A percentile compares a stretch with the other conserved stretches of the same genome.
phyloP scores from a whole-genome alignment of 92 coral and sea anemone genomes.

The Phenganax stokvisi region DNA sequence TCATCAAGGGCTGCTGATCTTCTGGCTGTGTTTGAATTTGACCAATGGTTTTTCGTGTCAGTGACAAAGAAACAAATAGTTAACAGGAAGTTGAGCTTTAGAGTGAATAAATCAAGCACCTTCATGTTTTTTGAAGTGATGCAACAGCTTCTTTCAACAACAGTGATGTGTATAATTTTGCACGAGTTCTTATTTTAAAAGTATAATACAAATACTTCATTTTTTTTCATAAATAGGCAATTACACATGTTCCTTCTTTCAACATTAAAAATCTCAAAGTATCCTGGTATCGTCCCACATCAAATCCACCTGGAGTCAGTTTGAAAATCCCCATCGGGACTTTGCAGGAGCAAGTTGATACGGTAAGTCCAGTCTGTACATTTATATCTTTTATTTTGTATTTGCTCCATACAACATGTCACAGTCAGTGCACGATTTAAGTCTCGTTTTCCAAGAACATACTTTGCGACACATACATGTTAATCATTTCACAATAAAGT shows the following conservation, averaged over 20 bases:
- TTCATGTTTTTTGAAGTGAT: too few species aligned
- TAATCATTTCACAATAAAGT: not conserved
- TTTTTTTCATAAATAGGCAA: slow-evolving; percentile 52
- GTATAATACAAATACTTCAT: not conserved
- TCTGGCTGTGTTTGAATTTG: too few species aligned
- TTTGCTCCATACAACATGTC: not conserved
- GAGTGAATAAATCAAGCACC: too few species aligned
- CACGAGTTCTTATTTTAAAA: too few species aligned
- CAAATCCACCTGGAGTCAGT: not conserved
- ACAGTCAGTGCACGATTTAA: not conserved
- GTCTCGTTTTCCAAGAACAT: not conserved
- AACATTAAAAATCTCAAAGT: slow-evolving; percentile 69
- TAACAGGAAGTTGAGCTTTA: too few species aligned
- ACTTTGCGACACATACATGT: too few species aligned
- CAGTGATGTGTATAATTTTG: too few species aligned
- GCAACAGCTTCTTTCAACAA: too few species aligned
- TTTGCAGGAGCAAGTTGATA: slow-evolving; percentile 10
- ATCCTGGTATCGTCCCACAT: slow-evolving; percentile 67
- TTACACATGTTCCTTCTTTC: slow-evolving; percentile 63
- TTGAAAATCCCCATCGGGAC: slow-evolving; percentile 15
- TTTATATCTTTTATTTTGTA: not conserved
- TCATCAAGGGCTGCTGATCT: too few species aligned
- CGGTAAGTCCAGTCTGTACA: slow-evolving; percentile 4
- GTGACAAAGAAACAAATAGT: too few species aligned
- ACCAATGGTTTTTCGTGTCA: too few species aligned